phyloP scores from a whole-genome alignment of 2,113 vertebrate genomes.

The Strix uralensis region DNA sequence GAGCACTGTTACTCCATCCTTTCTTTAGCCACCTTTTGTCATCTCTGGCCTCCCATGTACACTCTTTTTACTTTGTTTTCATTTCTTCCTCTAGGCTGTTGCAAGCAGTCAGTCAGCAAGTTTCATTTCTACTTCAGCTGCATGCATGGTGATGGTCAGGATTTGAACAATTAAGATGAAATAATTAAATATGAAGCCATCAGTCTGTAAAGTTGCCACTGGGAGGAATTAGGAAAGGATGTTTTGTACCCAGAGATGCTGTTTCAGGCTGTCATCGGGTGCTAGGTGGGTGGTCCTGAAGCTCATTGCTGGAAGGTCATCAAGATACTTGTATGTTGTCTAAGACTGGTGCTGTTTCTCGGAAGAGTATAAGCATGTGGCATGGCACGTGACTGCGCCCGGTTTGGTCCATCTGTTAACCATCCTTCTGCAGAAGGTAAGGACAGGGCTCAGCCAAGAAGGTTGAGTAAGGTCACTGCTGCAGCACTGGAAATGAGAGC shows the following conservation, averaged over 20 bases:
- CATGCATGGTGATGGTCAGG: background rate
- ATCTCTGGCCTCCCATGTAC: background rate
- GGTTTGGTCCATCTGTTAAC: background rate
- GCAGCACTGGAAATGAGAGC: background rate
- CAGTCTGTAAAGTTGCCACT: background rate
- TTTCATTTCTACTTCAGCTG: background rate
- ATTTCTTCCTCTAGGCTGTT: background rate
- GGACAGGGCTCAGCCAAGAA: background rate
- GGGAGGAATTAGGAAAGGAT: background rate
- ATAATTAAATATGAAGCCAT: background rate
- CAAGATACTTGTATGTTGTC: background rate
- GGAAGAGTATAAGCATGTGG: background rate
- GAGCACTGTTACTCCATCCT: background rate
- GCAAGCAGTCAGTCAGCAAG: background rate
- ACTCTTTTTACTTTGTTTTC: background rate
- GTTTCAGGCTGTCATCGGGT: background rate
- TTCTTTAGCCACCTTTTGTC: background rate
- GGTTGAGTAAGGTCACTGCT: background rate
- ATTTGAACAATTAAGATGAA: background rate
- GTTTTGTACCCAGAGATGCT: background rate
- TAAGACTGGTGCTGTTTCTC: background rate
- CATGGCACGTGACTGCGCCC: rapidly evolving
- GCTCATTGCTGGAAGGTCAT: background rate
- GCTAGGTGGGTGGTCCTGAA: background rate
- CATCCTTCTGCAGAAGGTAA: background rate